Base-by-base conservation (phyloP, 2,888 invertebrate genomes). In the Bombylius major region DNA sequence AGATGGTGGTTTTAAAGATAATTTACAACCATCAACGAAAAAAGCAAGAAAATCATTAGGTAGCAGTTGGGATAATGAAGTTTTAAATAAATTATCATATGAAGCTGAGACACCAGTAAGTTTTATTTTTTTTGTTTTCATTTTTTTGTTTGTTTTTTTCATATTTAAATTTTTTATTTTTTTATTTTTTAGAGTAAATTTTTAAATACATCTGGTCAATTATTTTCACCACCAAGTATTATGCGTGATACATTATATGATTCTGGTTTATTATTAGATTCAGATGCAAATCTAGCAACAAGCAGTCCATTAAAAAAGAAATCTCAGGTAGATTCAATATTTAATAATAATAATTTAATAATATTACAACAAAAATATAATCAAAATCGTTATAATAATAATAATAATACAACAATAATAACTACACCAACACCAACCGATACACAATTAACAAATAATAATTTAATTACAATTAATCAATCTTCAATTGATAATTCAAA, bases 201-300 rank as follows among this genome's bases (percentile, higher is more conserved):
- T 54, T 75, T 93, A 65, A 83, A 81, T 14, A 86, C 87, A 67
- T 82, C 83, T 44, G 89, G 88, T 52, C 62, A 64, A 46, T 75
- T 89, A 65, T 91, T 91, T 71, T 91, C 92, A 0, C 92, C 94
- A 0, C 87, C 91, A 1, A 89, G 89, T 31, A 88, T 94, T 62
- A 82, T 92, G 65, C 88, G 89, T 68, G 86, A 92, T 67, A 86
- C 88, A 6, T 78, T 90, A 57, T 69, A 68, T 55, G 75, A 73
- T 61, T 66, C 70, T 36, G 70, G 71, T 53, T 60, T 72, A 33
- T 59, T 71, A 9, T 65, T 70, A 36, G 67, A 64, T 47, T 58
- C 64, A 23, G 65, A 65, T 6, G 7, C 51, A 55, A 42, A 32
- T 14, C 32, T 36, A 32, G 6, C 39, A 5, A 14, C 45, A 14